Base-by-base conservation (phyloP, 1,140 invertebrate genomes). In the Conus ventricosus region DNA sequence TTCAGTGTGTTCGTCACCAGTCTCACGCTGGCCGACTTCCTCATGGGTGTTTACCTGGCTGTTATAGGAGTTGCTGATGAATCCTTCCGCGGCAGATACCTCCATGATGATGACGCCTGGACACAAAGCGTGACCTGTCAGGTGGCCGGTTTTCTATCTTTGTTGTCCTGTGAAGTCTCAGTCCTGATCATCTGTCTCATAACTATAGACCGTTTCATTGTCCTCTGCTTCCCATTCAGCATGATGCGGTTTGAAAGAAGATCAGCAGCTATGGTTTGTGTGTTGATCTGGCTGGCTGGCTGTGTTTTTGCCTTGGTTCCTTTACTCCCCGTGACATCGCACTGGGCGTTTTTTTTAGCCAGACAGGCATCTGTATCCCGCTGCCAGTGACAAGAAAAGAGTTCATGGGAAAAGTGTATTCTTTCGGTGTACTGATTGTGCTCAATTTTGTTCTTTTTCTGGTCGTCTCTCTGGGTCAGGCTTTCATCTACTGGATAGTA, bases 381-480 rank as follows among this genome's bases (percentile, higher is more conserved):
- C 17, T 63, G 60, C 92, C 87, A 91, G 91, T 75, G 85, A 87
- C 3, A 82, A 90, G 51, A 90, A 90, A 10, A 87, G 87, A n/a
- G 78, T 91, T 8, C 90, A 91, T 78, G 0, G 92, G 91, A 5
- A 89, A 88, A 91, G 53, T 85, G 89, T 25, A 17, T 90, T 1
- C 84, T 89, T 4, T 92, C 91, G 63, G 15, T 90, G 11, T 17
- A 78, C 17, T 63, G 60, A 63, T 63, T 63, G 60, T 4, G 11
- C 17, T 63, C 17, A 63, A 63, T 20, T 63, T 63, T 20, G 60
- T 63, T 20, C 60, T 63, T 20, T 63, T 63, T 20, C 10, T 63
- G 60, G 17, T 63, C 88, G 91, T 63, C 13, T 88, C 89, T 39
- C 53, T 88, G 55, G 91, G 91, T 4, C 92, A 92, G 75, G 15